Evolutionary conservation across 2,113 vertebrate species (phyloP), one percentile per base, ranked within the genome.

Genomic region (Rhinogobius similis): DNA sequence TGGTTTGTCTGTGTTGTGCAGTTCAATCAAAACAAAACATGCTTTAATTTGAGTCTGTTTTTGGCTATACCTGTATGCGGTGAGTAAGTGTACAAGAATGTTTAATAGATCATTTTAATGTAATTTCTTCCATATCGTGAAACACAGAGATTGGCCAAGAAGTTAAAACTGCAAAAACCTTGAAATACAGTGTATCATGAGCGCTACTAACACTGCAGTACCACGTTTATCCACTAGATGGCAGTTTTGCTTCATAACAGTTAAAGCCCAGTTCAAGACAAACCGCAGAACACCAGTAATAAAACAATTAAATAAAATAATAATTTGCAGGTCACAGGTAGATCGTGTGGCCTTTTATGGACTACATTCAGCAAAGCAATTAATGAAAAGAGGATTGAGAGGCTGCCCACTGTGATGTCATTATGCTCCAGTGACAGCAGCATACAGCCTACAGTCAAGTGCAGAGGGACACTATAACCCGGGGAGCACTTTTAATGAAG

Each of bases 351-450:
- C 20, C 58, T 72, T 75, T 81, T 66, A 74, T 80, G 73, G 83
- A 78, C 58, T 46, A 78, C 56, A 73, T 46, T 46, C 21, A 58
- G 55, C 2, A 39, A 69, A 18, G 65, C 78, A 79, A 90, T 89
- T 70, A 80, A 82, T 76, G 89, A 68, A 80, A 81, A 82, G 78
- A 86, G 78, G 75, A 87, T 90, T 63, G 78, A 71, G 62, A n/a
- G 59, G 29, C 67, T 73, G n/a, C 84, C 83, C 82, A 81, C 82
- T 85, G 88, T 73, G 87, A 87, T 84, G 75, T 86, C 82, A 91
- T 91, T 89, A 89, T 78, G 84, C 82, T 79, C 67, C 68, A 21
- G 75, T 67, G 65, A 65, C 64, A 50, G 69, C 67, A 64, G 70
- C 73, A 83, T 16, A 29, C 73, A 77, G 77, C 75, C 77, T 48